These are phyloP conservation scores for Folsomia candida DNA, from an alignment of 2,888 invertebrate genomes.

Conservation along the genomic window DNA sequence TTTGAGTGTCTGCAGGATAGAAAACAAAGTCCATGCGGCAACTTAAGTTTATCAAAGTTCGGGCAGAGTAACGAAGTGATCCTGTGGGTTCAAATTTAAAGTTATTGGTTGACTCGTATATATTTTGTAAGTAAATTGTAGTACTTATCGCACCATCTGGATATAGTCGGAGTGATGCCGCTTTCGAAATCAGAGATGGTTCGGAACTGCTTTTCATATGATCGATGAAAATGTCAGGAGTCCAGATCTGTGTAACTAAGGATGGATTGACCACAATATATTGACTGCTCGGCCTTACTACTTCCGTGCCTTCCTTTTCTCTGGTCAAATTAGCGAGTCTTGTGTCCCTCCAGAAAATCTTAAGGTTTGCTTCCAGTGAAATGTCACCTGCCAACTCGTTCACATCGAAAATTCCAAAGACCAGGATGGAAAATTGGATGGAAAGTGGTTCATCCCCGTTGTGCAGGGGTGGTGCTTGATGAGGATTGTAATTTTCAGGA, in stretches of 20 bases:
- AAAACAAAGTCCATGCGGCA: conserved; percentile 3
- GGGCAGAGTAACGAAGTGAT: neutral
- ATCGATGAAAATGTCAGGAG: conserved; percentile 1
- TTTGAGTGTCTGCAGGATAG: conserved; percentile 7
- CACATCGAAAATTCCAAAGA: conserved; percentile 20
- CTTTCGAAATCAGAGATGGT: neutral
- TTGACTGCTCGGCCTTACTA: too few species aligned
- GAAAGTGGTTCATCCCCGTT: neutral
- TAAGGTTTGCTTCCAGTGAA: conserved; percentile 13
- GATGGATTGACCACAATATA: conserved; percentile 19
- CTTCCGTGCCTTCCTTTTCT: neutral
- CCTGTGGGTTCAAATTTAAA: neutral
- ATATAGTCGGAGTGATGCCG: neutral
- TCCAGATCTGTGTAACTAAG: neutral
- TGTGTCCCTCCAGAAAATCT: conserved; percentile 19
- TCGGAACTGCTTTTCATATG: conserved; percentile 2
- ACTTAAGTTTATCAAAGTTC: neutral
- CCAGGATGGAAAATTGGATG: conserved; percentile 4
- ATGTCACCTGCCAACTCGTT: conserved; percentile 18
- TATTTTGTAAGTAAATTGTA: too few species aligned
- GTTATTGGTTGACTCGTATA: too few species aligned
- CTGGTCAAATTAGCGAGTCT: conserved; percentile 12
- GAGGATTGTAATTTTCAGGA: conserved; percentile 11
- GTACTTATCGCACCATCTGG: neutral
- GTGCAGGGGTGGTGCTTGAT: conserved; percentile 12